Evolutionary conservation across 2,113 vertebrate species (phyloP).

Genomic region (Alouatta palliata): DNA sequence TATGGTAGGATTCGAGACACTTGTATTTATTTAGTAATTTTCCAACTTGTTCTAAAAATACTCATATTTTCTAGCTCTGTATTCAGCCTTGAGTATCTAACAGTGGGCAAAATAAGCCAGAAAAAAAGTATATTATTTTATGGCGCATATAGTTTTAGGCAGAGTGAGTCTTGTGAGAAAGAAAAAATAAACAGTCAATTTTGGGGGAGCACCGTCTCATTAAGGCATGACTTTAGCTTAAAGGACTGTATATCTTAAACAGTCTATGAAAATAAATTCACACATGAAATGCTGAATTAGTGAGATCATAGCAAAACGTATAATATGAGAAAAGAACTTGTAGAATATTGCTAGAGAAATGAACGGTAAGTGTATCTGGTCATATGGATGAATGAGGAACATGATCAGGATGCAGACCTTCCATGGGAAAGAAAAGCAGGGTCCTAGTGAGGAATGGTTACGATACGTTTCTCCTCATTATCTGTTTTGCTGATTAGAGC

Average conservation of each 20-base stretch:
- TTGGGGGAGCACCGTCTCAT: not conserved
- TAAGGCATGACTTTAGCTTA: not conserved
- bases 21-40: not conserved
- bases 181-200: not conserved
- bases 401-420: not conserved
- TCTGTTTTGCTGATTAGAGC: not conserved
- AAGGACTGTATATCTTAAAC: not conserved
- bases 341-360: not conserved
- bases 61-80: not conserved
- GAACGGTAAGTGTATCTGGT: fast-evolving
- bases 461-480: not conserved
- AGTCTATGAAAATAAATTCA: not conserved
- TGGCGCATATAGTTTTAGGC: not conserved
- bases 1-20: not conserved
- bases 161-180: not conserved
- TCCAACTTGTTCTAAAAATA: not conserved
- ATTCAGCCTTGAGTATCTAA: not conserved
- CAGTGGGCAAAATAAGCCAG: not conserved
- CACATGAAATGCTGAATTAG: not conserved
- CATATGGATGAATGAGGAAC: not conserved
- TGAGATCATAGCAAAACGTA: not conserved
- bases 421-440: not conserved
- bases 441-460: not conserved
- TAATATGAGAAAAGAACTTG: not conserved
- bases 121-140: not conserved